phyloP scores from a whole-genome alignment of 2,888 invertebrate genomes.

The Drosophila dives region DNA sequence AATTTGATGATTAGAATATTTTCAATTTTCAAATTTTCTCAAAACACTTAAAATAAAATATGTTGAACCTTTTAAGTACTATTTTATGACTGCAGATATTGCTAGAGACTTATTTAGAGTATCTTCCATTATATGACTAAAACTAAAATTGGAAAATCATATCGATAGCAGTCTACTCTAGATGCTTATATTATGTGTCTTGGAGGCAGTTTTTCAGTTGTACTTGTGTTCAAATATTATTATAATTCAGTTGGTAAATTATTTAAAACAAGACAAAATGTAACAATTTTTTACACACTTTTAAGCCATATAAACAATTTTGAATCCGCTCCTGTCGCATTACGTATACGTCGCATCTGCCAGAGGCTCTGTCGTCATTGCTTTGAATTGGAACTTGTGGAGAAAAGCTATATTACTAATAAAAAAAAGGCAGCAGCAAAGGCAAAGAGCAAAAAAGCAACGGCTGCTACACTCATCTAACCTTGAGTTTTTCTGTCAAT shows the following conservation, averaged over 20 bases:
- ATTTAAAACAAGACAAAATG: background rate
- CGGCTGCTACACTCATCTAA: slow-evolving; percentile 55
- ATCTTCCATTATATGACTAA: background rate
- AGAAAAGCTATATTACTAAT: background rate
- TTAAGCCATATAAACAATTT: background rate
- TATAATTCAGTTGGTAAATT: background rate
- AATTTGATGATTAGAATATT: background rate
- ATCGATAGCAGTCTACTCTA: background rate
- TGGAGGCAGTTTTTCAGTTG: background rate
- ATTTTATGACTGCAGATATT: background rate
- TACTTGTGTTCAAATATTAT: background rate
- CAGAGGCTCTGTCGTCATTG: slow-evolving; percentile 40
- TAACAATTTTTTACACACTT: background rate
- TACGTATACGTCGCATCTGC: slow-evolving; percentile 54
- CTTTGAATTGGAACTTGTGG: slow-evolving; percentile 45
- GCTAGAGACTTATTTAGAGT: background rate
- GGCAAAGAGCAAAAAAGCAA: background rate
- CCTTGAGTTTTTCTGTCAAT: slow-evolving; percentile 49
- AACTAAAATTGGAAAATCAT: background rate
- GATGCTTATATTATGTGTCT: background rate
- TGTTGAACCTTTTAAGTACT: background rate
- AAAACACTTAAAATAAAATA: background rate
- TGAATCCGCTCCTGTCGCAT: slow-evolving; percentile 36
- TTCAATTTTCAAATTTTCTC: background rate
- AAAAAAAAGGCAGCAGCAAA: background rate